Base-by-base conservation (phyloP, 2,797 vertebrate species). In the Apodemus agrarius region DNA sequence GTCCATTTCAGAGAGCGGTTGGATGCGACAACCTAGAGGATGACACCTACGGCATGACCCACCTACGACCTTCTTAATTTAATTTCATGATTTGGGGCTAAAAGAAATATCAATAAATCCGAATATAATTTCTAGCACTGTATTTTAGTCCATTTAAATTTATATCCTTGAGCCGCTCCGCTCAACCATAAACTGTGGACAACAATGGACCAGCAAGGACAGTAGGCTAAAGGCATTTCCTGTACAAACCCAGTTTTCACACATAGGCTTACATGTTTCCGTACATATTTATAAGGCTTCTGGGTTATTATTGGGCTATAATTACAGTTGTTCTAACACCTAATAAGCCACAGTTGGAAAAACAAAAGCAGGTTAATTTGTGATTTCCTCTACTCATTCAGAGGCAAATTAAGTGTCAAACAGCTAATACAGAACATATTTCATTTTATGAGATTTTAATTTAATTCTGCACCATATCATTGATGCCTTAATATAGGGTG, bases 401-500 rank as follows among this genome's bases (percentile, higher is more conserved):
- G 99, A 99, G 99, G 99, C 99, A 99, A 99, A 99, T 99, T 99
- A 99, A 99, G 99, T 99, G 99, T 99, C 99, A 99, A 99, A 99
- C 99, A 99, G 99, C 99, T 99, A 99, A 99, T 99, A 99, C 98
- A 97, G 99, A 99, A 99, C 99, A 99, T 99, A 99, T 99, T 99
- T 99, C 99, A 99, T 99, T 99, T 99, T 99, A 99, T 99, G 99
- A 99, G 99, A 99, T 99, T 99, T 99, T 99, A 99, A 99, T 99
- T 99, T 99, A 99, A 99, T 99, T 99, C 99, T 98, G 98, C 98
- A 98, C 99, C 99, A 98, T 99, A 99, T 99, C 98, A 97, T 98
- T 98, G 98, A 98, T 98, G 99, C 99, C 99, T 99, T 99, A 99
- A 99, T 99, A 98, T 98, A 98, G 97, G 98, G 98, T 97, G 98